Percentiles rank a stretch among this genome's conserved stretches.
Conservation (phyloP, 1,140 invertebrate genomes). For the Araneus ventricosus region DNA sequence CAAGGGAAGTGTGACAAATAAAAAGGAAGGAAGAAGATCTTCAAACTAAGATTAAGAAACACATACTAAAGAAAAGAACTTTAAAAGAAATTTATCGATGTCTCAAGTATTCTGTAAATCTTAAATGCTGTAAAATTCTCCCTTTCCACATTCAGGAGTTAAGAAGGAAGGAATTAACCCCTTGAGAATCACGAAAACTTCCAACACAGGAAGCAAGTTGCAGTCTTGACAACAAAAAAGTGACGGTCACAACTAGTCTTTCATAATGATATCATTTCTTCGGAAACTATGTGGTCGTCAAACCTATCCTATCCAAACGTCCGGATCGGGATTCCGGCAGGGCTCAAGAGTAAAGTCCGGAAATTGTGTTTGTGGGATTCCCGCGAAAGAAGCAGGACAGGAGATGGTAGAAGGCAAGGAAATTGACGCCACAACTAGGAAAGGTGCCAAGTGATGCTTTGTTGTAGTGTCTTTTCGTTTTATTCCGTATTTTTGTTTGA, state of each 20-base stretch:
- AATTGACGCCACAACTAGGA: neutral
- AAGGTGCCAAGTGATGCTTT: neutral
- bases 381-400: constrained; percentile 13
- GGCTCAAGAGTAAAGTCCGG: constrained; percentile 58
- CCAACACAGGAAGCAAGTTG: neutral
- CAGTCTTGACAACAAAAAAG: neutral
- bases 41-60: no score
- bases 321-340: constrained; percentile 33
- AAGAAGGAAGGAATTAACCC: neutral
- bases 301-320: constrained; percentile 17
- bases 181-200: neutral
- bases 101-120: neutral
- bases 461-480: neutral
- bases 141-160: neutral
- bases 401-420: neutral
- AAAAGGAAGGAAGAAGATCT: no score
- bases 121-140: neutral
- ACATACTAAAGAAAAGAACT: no score
- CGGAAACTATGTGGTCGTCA: neutral
- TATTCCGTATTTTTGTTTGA: constrained; percentile 18
- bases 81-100: no score
- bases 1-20: no score
- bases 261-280: constrained; percentile 41
- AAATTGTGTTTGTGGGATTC: constrained; percentile 60
- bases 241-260: neutral